Percentiles rank a stretch among this genome's conserved stretches.
Conservation (phyloP, 2,113 vertebrate genomes). For the Butastur rufipennis region DNA sequence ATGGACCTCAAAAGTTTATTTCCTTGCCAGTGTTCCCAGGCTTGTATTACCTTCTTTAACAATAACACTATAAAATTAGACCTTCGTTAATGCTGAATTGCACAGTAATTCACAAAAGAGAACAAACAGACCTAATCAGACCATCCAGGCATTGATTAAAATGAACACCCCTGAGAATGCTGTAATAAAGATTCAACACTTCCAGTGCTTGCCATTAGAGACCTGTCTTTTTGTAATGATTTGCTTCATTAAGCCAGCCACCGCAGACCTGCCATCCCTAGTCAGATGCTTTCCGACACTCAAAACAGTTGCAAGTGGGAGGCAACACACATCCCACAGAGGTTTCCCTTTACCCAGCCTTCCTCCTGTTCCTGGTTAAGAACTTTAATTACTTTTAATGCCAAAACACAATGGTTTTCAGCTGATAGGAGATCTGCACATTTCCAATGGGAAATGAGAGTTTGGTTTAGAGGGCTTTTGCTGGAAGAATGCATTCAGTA, state of each 20-base stretch:
- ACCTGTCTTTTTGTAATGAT: background rate
- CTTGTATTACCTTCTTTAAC: background rate
- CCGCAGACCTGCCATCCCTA: rapidly evolving
- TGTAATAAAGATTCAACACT: background rate
- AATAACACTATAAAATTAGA: slow-evolving; percentile 9
- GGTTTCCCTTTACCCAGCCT: background rate
- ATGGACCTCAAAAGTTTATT: slow-evolving; percentile 15
- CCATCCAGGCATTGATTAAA: slow-evolving; percentile 11
- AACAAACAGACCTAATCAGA: background rate
- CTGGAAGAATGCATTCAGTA: background rate
- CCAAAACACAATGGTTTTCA: background rate
- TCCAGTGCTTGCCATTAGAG: background rate
- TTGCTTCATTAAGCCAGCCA: background rate
- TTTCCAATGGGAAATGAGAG: background rate
- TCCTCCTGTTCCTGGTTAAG: background rate
- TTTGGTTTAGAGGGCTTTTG: background rate
- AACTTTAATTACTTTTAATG: background rate
- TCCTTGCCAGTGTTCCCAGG: background rate
- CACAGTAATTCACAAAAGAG: background rate
- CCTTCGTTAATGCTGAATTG: background rate
- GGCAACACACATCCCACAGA: background rate
- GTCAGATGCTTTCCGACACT: background rate
- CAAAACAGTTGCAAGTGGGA: background rate
- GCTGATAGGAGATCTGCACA: background rate
- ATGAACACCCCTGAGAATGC: background rate